These are phyloP conservation scores for Rhadina sibilatrix DNA, from an alignment of 2,113 vertebrate species.

Conservation along the genomic window DNA sequence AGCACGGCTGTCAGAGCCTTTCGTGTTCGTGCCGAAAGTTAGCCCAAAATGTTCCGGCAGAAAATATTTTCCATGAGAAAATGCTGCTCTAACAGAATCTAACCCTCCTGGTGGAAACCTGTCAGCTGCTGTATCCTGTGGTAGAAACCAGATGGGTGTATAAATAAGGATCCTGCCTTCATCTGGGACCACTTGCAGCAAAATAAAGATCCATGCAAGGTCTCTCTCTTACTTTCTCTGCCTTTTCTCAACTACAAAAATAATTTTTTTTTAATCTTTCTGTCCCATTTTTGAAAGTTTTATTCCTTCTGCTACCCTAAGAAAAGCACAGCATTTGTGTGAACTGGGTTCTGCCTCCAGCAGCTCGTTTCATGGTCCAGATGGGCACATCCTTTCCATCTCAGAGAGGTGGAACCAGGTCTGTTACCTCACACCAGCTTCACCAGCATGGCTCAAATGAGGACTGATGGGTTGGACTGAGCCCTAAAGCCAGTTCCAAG, in stretches of 20 bases:
- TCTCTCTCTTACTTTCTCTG: neutral
- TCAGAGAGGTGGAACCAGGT: neutral
- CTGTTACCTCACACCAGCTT: neutral
- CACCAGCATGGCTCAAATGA: neutral
- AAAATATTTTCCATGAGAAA: constrained; percentile 32
- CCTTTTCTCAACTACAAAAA: neutral
- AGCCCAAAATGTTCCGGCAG: neutral
- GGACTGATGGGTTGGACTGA: neutral
- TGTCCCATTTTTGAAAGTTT: neutral
- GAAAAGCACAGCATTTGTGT: neutral
- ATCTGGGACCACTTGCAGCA: neutral
- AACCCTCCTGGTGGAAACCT: neutral
- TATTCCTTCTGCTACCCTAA: neutral
- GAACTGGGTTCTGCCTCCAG: neutral
- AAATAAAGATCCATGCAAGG: neutral
- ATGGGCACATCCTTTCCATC: neutral
- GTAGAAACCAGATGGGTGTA: neutral
- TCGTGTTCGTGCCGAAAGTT: neutral
- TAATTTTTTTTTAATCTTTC: neutral
- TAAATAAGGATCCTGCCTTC: neutral
- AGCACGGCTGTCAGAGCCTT: neutral
- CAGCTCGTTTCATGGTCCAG: neutral
- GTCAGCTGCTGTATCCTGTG: neutral
- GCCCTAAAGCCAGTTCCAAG: neutral
- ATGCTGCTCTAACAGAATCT: neutral